Percentiles rank a stretch among this genome's conserved stretches.
Conservation (phyloP, 2,797 vertebrate genomes). For the Falco rusticolus region DNA sequence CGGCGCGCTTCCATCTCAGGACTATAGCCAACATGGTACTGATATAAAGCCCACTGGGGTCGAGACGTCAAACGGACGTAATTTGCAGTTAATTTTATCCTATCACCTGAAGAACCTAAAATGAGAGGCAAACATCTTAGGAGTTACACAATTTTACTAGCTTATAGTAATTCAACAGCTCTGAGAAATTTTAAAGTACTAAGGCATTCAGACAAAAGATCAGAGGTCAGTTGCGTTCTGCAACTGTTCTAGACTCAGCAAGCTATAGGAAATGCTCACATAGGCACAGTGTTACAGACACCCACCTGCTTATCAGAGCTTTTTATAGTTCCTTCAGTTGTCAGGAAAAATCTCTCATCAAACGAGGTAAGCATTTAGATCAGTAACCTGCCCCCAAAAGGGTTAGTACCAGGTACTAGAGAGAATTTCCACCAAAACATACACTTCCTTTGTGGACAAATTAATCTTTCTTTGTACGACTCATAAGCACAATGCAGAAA, state of each 20-base stretch:
- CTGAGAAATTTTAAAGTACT: not conserved
- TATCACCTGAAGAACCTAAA: slow-evolving; percentile 82
- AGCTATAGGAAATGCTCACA: not conserved
- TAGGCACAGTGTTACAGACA: accelerated
- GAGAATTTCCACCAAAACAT: not conserved
- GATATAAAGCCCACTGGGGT: slow-evolving; percentile 91
- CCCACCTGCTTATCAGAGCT: accelerated
- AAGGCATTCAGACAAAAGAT: not conserved
- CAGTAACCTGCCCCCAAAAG: not conserved
- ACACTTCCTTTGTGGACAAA: not conserved
- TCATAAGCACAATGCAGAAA: not conserved
- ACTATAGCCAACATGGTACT: slow-evolving; percentile 91
- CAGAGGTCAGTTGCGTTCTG: not conserved
- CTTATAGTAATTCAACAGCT: not conserved
- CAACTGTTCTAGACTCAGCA: too few species aligned
- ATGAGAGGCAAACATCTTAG: accelerated
- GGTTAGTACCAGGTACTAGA: not conserved
- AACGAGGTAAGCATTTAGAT: not conserved
- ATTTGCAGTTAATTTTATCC: slow-evolving; percentile 85
- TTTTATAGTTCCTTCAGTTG: not conserved
- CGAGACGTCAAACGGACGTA: slow-evolving; percentile 88
- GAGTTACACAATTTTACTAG: not conserved
- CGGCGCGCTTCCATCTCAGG: slow-evolving; percentile 91
- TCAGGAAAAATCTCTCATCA: not conserved
- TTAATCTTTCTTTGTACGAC: not conserved